Base-by-base conservation (phyloP, 2,888 invertebrate species). In the Phaonia tiefii region DNA sequence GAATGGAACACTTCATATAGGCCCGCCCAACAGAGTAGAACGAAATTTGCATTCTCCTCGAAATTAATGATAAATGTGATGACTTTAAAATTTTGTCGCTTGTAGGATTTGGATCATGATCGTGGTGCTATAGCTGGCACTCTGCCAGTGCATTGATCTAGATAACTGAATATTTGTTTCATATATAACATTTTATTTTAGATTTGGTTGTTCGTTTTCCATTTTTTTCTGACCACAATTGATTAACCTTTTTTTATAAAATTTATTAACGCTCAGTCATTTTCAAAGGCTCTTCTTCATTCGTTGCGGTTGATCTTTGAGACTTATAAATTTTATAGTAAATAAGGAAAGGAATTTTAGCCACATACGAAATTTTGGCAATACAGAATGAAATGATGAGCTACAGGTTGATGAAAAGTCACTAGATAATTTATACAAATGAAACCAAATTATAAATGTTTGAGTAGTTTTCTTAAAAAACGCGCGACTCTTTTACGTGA, bases 61-160 rank as follows among this genome's bases (percentile, higher is more conserved):
- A 51, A 63, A 78, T 78, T 69, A 81, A 81, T 81, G 81, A 81
- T 81, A 81, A 78, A 81, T 81, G 81, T 81, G 78, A 78, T 81
- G 81, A 81, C 78, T 81, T 81, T 72, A 72, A 78, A 81, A 78
- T 75, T 81, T 81, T 81, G 81, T 81, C 78, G 78, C 81, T 81
- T 77, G 69, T 66, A 58, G 56, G 42, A 10, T 31, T 15, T 17
- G 25, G 31, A 0, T 51, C 20, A 37, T 2, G 51, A 20, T 51
- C 20, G n/a, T 44, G 20, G 11, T 11, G 60, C 1, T 63, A 4
- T 8, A 37, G 26, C 39, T 15, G 11, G 0, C 13, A 1, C 44
- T 46, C 22, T 25, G 42, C 17, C 1, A 51, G n/a, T 70, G 25
- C 10, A 63, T 75, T 78, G 81, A 81, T 81, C 81, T 78, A 81